Percentiles rank a stretch among this genome's conserved stretches.
These are phyloP conservation scores for Caenorhabditis sp. DNA, from an alignment of 2,888 invertebrate genomes.

Conservation along the genomic window DNA sequence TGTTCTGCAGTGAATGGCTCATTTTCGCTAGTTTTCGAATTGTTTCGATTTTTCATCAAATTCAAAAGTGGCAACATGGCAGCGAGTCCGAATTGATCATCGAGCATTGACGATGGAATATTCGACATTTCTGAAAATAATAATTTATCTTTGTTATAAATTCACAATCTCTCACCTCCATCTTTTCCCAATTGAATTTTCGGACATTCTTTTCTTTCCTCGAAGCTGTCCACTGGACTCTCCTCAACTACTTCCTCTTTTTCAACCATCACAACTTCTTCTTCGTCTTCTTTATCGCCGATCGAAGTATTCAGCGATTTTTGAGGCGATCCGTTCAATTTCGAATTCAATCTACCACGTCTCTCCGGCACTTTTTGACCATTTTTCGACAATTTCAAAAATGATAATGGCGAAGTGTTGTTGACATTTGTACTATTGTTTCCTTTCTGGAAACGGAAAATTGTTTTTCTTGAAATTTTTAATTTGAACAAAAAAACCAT, in stretches of 20 bases:
- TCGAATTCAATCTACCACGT: background rate
- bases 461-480: background rate
- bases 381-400: background rate
- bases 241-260: too few relatives aligned
- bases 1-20: background rate
- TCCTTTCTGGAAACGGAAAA: background rate
- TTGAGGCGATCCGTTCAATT: background rate
- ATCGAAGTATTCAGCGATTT: background rate
- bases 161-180: background rate
- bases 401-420: background rate
- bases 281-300: background rate
- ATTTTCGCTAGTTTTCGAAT: background rate
- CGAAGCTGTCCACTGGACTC: background rate
- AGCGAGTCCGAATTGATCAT: conserved; percentile 33
- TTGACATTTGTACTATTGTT: background rate
- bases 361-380: background rate
- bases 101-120: conserved; percentile 31
- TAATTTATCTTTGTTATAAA: background rate
- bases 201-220: background rate
- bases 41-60: conserved; percentile 7
- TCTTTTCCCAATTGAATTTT: background rate
- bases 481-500: background rate
- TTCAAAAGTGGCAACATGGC: conserved; percentile 30
- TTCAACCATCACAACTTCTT: background rate
- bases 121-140: conserved; percentile 16